These are phyloP conservation scores for Mythimna albipuncta DNA, from an alignment of 2,888 invertebrate species.

Conservation along the genomic window DNA sequence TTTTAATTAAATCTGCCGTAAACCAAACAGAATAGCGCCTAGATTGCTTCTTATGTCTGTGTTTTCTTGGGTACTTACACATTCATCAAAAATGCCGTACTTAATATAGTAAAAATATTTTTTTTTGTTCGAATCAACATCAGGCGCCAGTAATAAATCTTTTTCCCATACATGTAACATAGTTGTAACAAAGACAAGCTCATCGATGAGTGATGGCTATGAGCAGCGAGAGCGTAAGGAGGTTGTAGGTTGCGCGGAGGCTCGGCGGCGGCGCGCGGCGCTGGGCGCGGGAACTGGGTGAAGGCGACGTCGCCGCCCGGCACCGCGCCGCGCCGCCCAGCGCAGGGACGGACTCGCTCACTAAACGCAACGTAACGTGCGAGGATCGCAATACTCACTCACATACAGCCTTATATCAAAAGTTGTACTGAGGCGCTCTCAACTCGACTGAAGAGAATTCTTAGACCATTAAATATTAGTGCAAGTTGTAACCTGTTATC, in stretches of 20 bases:
- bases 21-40: too few relatives aligned
- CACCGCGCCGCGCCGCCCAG: slow-evolving; percentile 41
- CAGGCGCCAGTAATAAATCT: too few relatives aligned
- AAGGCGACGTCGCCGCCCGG: slow-evolving; percentile 60
- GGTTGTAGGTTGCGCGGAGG: slow-evolving; percentile 27
- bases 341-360: slow-evolving; percentile 43
- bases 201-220: slow-evolving; percentile 4
- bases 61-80: too few relatives aligned
- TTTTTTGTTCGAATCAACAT: too few relatives aligned
- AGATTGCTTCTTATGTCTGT: too few relatives aligned
- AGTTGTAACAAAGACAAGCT: slow-evolving; percentile 21
- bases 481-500: not conserved
- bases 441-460: not conserved
- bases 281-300: slow-evolving; percentile 45
- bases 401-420: not conserved
- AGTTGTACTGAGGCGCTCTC: not conserved
- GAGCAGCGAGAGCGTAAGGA: slow-evolving; percentile 3
- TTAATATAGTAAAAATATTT: too few relatives aligned
- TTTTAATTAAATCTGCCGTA: too few relatives aligned
- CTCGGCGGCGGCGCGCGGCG: slow-evolving; percentile 5
- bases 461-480: not conserved
- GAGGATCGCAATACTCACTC: not conserved
- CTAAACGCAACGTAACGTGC: not conserved
- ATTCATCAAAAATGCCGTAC: too few relatives aligned
- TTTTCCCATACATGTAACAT: not conserved